A percentile compares a stretch with the other conserved stretches of the same genome.
Conservation (phyloP, 1,140 invertebrate genomes). For the Araneus ventricosus region DNA sequence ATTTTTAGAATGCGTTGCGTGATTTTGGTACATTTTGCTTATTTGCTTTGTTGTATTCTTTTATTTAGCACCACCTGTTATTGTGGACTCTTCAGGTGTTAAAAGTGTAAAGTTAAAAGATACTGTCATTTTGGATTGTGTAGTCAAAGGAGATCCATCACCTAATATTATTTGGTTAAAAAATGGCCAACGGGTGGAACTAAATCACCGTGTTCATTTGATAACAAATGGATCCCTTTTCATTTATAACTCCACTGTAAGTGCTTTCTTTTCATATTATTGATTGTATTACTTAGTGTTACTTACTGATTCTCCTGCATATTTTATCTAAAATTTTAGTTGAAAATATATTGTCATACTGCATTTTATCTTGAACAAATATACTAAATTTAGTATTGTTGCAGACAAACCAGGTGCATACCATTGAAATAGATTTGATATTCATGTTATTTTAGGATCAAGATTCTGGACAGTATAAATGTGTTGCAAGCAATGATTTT, state of each 20-base stretch:
- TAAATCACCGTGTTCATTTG: constrained; percentile 53
- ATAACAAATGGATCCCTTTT: constrained; percentile 71
- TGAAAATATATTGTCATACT: not conserved
- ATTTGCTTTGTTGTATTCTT: not conserved
- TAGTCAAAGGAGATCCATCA: constrained; percentile 79
- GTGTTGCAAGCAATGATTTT: constrained; percentile 76
- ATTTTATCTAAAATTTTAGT: not conserved
- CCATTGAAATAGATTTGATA: too few relatives aligned
- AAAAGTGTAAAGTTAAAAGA: constrained; percentile 77
- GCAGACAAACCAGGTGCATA: too few relatives aligned
- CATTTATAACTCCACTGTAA: constrained; percentile 73
- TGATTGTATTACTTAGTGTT: not conserved
- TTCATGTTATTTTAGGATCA: constrained; percentile 80
- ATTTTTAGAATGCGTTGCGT: too few relatives aligned
- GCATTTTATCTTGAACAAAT: not conserved
- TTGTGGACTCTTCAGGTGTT: constrained; percentile 78
- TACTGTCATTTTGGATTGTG: constrained; percentile 79
- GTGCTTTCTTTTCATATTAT: constrained; percentile 28
- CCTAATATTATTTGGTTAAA: constrained; percentile 81
- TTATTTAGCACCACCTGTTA: constrained; percentile 79
- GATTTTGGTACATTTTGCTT: not conserved
- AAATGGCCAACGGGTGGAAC: constrained; percentile 77
- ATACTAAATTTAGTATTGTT: too few relatives aligned
- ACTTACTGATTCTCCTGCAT: not conserved
- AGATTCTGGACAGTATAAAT: constrained; percentile 93